Evolutionary conservation across 64 coral and sea anemone species (phyloP).

Genomic region (Porites lutea): DNA sequence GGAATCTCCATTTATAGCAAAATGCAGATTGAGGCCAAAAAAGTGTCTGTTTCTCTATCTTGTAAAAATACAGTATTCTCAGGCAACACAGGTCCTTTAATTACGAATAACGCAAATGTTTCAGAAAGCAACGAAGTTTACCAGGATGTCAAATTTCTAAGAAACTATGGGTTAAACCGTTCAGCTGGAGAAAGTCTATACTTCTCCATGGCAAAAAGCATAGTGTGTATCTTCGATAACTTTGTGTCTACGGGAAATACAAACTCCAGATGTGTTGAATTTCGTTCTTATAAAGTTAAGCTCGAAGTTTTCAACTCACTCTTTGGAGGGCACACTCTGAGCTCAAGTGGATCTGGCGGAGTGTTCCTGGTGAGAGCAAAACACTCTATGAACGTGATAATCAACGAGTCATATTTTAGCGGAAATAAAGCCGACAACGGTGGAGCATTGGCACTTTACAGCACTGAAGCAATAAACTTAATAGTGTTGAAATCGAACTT

Average conservation of each 20-base stretch:
- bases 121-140: constrained; percentile 28
- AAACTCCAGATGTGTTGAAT: constrained; percentile 3
- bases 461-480: not conserved
- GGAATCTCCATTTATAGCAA: not conserved
- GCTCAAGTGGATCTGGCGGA: not conserved
- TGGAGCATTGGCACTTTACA: not conserved
- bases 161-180: not conserved
- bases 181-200: not conserved
- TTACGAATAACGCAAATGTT: not conserved
- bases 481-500: not conserved
- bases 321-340: not conserved
- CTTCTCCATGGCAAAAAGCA: not conserved
- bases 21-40: not conserved
- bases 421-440: not conserved
- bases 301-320: not conserved
- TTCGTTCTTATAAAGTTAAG: not conserved
- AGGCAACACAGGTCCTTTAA: constrained; percentile 11
- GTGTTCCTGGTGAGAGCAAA: not conserved
- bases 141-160: not conserved
- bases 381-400: not conserved
- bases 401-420: not conserved
- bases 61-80: not conserved
- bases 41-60: not conserved
- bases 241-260: not conserved
- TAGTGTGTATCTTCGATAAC: not conserved